Conservation (phyloP, 2,888 invertebrate species). For the Microdon myrmicae region DNA sequence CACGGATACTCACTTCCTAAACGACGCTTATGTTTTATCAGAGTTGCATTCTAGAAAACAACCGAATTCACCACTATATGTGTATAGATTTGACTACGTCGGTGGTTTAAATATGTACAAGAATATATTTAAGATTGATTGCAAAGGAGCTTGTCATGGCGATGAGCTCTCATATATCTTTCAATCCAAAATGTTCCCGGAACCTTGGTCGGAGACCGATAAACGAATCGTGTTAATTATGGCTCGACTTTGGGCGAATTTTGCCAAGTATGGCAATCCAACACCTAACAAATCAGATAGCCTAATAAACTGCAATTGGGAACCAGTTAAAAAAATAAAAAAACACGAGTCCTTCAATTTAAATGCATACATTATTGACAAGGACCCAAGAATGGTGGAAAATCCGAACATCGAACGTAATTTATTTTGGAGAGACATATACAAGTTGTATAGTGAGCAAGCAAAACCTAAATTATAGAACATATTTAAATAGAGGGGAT, state of each 20-base stretch:
- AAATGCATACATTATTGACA: conserved; percentile 30
- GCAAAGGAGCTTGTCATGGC: conserved; percentile 69
- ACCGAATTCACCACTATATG: conserved; percentile 65
- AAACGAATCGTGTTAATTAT: conserved; percentile 65
- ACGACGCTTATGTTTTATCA: conserved; percentile 20
- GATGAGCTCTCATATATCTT: conserved; percentile 71
- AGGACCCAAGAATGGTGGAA: conserved; percentile 42
- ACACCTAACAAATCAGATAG: conserved; percentile 10
- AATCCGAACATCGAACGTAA: conserved; percentile 51
- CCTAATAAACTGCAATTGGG: conserved; percentile 44
- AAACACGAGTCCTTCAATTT: conserved; percentile 30
- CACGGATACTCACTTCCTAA: conserved; percentile 62
- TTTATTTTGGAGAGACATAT: conserved; percentile 52
- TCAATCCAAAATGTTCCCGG: conserved; percentile 55
- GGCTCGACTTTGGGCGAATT: conserved; percentile 71
- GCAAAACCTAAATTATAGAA: conserved; percentile 8
- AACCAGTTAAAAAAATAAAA: conserved; percentile 34
- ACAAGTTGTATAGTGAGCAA: conserved; percentile 53
- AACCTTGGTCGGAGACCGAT: conserved; percentile 38
- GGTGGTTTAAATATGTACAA: conserved; percentile 68
- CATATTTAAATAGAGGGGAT: too few species aligned
- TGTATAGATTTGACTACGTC: conserved; percentile 70
- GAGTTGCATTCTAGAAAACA: conserved; percentile 46
- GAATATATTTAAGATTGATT: conserved; percentile 57
- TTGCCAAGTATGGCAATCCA: conserved; percentile 67